Evolutionary conservation across 2,113 vertebrate species (phyloP).

Genomic region (Gobiocypris rarus): DNA sequence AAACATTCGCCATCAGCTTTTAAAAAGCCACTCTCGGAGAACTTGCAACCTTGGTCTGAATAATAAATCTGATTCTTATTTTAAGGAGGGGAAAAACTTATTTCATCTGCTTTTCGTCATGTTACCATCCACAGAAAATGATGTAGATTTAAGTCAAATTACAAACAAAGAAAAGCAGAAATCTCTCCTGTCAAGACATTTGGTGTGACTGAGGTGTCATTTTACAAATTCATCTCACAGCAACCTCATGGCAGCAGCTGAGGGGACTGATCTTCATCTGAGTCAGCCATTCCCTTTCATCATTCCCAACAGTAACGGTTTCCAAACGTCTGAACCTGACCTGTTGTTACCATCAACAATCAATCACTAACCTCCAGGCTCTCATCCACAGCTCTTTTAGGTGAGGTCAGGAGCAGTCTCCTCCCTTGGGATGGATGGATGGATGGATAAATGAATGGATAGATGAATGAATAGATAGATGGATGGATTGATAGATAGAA

Average conservation of each 20-base stretch:
- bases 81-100: neutral
- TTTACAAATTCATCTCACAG: slow-evolving; percentile 14
- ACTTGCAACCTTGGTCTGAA: neutral
- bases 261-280: slow-evolving; percentile 5
- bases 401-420: neutral
- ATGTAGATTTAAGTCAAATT: neutral
- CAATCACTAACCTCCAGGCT: neutral
- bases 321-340: neutral
- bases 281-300: slow-evolving; percentile 20
- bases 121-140: too few species aligned
- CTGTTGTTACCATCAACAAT: neutral
- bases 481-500: neutral
- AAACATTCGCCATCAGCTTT: neutral
- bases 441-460: neutral
- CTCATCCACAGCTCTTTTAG: neutral
- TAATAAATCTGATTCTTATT: neutral
- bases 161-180: neutral
- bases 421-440: neutral
- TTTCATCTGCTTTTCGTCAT: neutral
- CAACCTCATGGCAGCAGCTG: neutral
- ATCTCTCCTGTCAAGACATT: neutral
- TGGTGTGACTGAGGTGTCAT: neutral
- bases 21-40: too few species aligned
- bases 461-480: neutral
- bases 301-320: slow-evolving; percentile 1